Percentiles rank a stretch among this genome's conserved stretches.
phyloP scores from a whole-genome alignment of 1,140 invertebrate genomes.

The Drosophila erecta region DNA sequence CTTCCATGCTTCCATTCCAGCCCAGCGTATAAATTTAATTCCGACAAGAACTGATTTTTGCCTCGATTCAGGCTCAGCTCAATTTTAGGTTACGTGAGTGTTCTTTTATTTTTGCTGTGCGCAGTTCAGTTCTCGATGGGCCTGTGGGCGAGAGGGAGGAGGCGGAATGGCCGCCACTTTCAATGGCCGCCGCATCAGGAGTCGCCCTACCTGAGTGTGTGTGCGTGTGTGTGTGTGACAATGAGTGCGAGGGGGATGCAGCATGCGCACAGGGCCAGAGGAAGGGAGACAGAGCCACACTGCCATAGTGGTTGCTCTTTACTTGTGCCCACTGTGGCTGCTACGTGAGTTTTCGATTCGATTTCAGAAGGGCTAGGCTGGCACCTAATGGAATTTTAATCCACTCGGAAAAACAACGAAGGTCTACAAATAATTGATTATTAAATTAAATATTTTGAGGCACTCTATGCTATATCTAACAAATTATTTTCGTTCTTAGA shows the following conservation, averaged over 20 bases:
- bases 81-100: constrained; percentile 38
- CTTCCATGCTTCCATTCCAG: constrained; percentile 10
- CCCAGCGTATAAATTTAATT: constrained; percentile 77
- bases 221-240: neutral
- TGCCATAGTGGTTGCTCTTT: constrained; percentile 31
- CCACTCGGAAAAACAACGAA: neutral
- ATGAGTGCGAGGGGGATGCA: constrained; percentile 55
- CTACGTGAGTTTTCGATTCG: constrained; percentile 38
- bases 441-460: too few relatives aligned
- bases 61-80: constrained; percentile 41
- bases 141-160: neutral
- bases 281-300: constrained; percentile 8
- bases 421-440: neutral
- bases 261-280: constrained; percentile 11
- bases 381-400: constrained; percentile 14
- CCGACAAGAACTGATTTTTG: constrained; percentile 65
- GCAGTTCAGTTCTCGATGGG: constrained; percentile 35
- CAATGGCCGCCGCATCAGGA: constrained; percentile 67
- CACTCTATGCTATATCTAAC: too few relatives aligned
- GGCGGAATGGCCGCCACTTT: constrained; percentile 58
- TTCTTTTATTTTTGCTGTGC: constrained; percentile 42
- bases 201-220: constrained; percentile 39
- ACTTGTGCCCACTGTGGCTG: constrained; percentile 5
- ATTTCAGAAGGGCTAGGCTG: constrained; percentile 12
- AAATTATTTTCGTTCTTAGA: too few relatives aligned